Evolutionary conservation across 2,888 invertebrate genomes (phyloP).

Genomic region (Matsumyia berberina): DNA sequence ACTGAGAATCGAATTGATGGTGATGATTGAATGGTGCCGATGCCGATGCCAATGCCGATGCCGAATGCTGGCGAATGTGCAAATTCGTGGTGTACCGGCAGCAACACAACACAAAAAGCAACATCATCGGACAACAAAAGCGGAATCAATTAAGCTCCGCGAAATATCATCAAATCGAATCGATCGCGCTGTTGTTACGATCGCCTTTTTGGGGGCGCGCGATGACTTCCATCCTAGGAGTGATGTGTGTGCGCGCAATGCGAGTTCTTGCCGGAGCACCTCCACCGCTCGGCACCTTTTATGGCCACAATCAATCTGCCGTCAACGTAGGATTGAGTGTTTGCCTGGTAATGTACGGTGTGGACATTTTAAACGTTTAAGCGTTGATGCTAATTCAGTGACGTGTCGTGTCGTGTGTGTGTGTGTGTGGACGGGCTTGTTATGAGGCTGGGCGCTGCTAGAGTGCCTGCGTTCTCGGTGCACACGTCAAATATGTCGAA

Average conservation of each 20-base stretch:
- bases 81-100: conserved; percentile 62
- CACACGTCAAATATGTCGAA: conserved; percentile 63
- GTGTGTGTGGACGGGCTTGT: conserved; percentile 28
- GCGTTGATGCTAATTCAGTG: conserved; percentile 53
- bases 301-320: conserved; percentile 69
- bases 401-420: conserved; percentile 34
- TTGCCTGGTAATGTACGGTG: conserved; percentile 31
- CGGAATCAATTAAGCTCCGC: conserved; percentile 60
- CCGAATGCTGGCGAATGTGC: conserved; percentile 62
- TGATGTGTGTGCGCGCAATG: conserved; percentile 16
- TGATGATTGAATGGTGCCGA: background rate
- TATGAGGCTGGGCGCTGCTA: conserved; percentile 14
- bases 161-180: conserved; percentile 44
- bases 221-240: conserved; percentile 49
- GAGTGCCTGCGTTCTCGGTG: conserved; percentile 31
- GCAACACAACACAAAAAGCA: conserved; percentile 70
- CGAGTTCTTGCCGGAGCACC: conserved; percentile 30
- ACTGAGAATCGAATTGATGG: conserved; percentile 58
- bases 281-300: conserved; percentile 55
- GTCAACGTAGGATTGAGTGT: conserved; percentile 61
- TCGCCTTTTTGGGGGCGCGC: conserved; percentile 59
- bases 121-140: conserved; percentile 69
- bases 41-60: conserved; percentile 61
- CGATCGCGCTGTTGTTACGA: conserved; percentile 46
- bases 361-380: conserved; percentile 25